Conservation (phyloP, 2,888 invertebrate species). For the Arge pagana region DNA sequence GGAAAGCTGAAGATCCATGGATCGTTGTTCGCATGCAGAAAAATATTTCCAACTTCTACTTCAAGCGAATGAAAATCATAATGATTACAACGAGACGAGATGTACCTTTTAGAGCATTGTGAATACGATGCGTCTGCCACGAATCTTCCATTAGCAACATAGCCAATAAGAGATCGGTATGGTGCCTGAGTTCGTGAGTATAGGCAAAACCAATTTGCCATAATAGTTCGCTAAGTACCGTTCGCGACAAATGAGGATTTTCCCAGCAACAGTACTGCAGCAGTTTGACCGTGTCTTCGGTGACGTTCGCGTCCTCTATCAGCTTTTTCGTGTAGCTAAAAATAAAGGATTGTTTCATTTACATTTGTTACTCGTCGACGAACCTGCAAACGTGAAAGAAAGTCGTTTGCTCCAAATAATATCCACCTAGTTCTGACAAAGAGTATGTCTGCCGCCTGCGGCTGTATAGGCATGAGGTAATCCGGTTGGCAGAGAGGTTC, state of each 20-base stretch:
- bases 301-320: slow-evolving; percentile 90
- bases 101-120: slow-evolving; percentile 89
- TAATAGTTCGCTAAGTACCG: slow-evolving; percentile 85
- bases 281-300: slow-evolving; percentile 88
- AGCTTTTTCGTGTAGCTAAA: slow-evolving; percentile 88
- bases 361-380: neutral
- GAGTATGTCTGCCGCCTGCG: slow-evolving; percentile 79
- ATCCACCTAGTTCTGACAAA: slow-evolving; percentile 77
- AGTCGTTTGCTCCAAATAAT: neutral
- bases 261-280: slow-evolving; percentile 97
- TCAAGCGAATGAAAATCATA: too few species aligned
- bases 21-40: too few species aligned
- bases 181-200: slow-evolving; percentile 91
- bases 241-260: slow-evolving; percentile 90
- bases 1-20: too few species aligned
- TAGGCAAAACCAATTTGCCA: slow-evolving; percentile 90
- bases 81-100: slow-evolving; percentile 11
- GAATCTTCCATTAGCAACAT: slow-evolving; percentile 91
- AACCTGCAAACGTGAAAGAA: neutral
- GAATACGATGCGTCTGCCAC: slow-evolving; percentile 94
- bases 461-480: slow-evolving; percentile 72
- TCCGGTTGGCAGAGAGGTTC: slow-evolving; percentile 65
- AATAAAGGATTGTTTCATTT: neutral
- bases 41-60: neutral
- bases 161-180: slow-evolving; percentile 85